A percentile compares a stretch with the other conserved stretches of the same genome.
phyloP scores from a whole-genome alignment of 37 sponge, comb jelly and placozoan species.

The Trichoplax adhaerens region DNA sequence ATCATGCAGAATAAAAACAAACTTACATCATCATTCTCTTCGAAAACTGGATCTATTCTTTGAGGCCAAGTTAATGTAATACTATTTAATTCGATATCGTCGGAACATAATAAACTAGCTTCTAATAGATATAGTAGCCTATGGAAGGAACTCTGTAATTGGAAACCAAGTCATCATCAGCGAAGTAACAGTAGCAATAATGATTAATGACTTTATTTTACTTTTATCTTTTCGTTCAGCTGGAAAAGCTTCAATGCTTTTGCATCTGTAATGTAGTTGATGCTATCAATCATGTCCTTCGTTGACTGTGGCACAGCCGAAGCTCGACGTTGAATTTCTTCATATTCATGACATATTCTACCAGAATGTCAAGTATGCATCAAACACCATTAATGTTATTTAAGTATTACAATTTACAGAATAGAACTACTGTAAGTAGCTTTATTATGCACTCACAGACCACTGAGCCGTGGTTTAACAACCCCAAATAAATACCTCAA shows the following conservation, averaged over 20 bases:
- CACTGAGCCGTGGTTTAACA: too few species aligned
- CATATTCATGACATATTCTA: slow-evolving; percentile 69
- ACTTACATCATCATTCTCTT: slow-evolving; percentile 43
- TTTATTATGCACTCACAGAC: too few species aligned
- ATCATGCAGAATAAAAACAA: not conserved
- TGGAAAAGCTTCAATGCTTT: slow-evolving; percentile 28
- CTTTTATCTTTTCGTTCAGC: slow-evolving; percentile 31
- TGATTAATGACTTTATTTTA: not conserved
- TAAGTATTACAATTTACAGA: too few species aligned
- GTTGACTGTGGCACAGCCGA: slow-evolving; percentile 66
- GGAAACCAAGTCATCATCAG: slow-evolving; percentile 22
- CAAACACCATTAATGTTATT: not conserved
- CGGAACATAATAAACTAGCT: slow-evolving; percentile 36
- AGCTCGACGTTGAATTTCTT: slow-evolving; percentile 43
- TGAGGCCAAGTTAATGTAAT: slow-evolving; percentile 73
- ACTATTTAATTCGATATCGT: slow-evolving; percentile 52
- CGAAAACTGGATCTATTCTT: slow-evolving; percentile 65
- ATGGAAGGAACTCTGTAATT: slow-evolving; percentile 29
- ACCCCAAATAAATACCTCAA: slow-evolving; percentile 22
- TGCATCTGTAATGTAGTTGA: slow-evolving; percentile 58
- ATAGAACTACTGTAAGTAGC: too few species aligned
- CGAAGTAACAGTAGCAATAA: not conserved
- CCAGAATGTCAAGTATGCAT: slow-evolving; percentile 5
- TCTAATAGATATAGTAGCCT: slow-evolving; percentile 65
- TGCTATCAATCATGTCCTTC: slow-evolving; percentile 73